phyloP scores from a whole-genome alignment of 1,140 invertebrate genomes.

The Daktulosphaira vitifoliae region DNA sequence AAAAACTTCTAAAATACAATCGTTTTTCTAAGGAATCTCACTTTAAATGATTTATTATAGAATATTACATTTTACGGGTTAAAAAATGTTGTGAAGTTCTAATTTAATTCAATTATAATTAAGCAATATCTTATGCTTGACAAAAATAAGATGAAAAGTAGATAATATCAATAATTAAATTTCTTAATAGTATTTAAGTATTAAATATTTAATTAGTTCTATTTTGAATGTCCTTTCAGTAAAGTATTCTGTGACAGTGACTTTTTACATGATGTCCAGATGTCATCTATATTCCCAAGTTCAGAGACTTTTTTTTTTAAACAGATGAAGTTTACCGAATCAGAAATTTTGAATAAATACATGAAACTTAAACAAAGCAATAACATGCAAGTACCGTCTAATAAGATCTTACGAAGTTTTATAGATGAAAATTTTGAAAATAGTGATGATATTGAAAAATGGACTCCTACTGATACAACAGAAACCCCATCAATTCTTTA shows the following conservation, averaged over 20 bases:
- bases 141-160: too few relatives aligned
- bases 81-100: too few relatives aligned
- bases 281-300: slow-evolving; percentile 63
- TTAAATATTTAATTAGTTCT: too few relatives aligned
- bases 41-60: too few relatives aligned
- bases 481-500: slow-evolving; percentile 52
- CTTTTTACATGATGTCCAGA: slow-evolving; percentile 71
- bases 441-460: slow-evolving; percentile 45
- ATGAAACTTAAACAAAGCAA: slow-evolving; percentile 24
- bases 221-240: too few relatives aligned
- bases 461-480: slow-evolving; percentile 57
- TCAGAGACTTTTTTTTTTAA: slow-evolving; percentile 91
- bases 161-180: too few relatives aligned
- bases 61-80: too few relatives aligned
- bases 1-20: too few relatives aligned
- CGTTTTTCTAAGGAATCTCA: too few relatives aligned
- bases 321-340: slow-evolving; percentile 58
- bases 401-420: slow-evolving; percentile 40
- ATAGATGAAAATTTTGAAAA: slow-evolving; percentile 45
- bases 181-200: too few relatives aligned
- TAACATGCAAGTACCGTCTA: slow-evolving; percentile 41
- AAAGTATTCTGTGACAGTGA: slow-evolving; percentile 75
- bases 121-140: too few relatives aligned
- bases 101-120: too few relatives aligned
- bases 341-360: slow-evolving; percentile 34